Evolutionary conservation across 1,140 invertebrate species (phyloP).

Genomic region (Onthophagus taurus): DNA sequence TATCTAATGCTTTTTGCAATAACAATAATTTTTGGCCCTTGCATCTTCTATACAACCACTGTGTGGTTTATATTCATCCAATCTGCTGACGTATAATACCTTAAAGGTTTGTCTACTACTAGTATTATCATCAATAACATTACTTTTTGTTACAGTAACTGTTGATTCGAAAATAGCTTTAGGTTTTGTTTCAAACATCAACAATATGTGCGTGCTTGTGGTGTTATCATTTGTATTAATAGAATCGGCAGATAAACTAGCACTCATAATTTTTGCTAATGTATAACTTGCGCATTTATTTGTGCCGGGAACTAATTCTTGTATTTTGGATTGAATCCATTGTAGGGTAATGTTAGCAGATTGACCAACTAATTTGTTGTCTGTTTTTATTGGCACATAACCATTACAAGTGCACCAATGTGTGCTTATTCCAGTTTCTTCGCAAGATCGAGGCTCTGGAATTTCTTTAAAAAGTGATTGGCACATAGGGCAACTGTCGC

Average conservation of each 20-base stretch:
- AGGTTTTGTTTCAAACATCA: slow-evolving; percentile 25
- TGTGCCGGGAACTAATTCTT: slow-evolving; percentile 25
- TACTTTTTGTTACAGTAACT: slow-evolving; percentile 14
- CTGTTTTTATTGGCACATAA: slow-evolving; percentile 36
- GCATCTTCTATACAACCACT: slow-evolving; percentile 44
- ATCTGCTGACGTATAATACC: slow-evolving; percentile 46
- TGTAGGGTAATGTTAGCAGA: slow-evolving; percentile 41
- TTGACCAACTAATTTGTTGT: slow-evolving; percentile 35
- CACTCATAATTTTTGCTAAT: not conserved
- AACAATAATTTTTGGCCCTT: slow-evolving; percentile 48
- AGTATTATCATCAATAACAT: not conserved
- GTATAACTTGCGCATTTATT: slow-evolving; percentile 42
- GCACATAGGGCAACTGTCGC: slow-evolving; percentile 49
- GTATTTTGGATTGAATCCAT: slow-evolving; percentile 29
- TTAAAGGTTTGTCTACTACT: slow-evolving; percentile 16
- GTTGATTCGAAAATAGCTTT: slow-evolving; percentile 29
- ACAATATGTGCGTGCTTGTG: slow-evolving; percentile 21
- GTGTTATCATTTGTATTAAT: slow-evolving; percentile 20
- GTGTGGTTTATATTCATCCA: slow-evolving; percentile 48
- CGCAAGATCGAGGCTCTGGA: slow-evolving; percentile 54
- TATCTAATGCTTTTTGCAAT: slow-evolving; percentile 37
- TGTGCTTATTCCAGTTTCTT: slow-evolving; percentile 52
- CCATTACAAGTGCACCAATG: slow-evolving; percentile 68
- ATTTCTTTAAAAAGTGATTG: slow-evolving; percentile 54
- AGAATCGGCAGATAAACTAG: not conserved